Conservation (phyloP, 2,888 invertebrate species). For the Thera britannica region DNA sequence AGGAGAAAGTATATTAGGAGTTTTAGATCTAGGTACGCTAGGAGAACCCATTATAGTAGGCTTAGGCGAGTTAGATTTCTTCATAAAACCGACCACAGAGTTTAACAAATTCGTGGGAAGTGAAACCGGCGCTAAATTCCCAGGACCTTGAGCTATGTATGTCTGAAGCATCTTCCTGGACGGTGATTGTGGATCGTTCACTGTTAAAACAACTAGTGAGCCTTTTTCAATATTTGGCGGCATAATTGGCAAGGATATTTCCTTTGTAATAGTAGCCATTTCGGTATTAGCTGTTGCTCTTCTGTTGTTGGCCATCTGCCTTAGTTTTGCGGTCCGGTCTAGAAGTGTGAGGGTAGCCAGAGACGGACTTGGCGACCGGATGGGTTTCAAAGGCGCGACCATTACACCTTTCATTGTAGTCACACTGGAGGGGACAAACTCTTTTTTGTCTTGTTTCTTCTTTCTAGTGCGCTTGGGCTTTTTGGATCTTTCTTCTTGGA, state of each 20-base stretch:
- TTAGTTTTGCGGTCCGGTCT: not conserved
- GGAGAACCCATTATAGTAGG: constrained; percentile 47
- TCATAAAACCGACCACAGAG: constrained; percentile 74
- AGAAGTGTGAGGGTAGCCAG: constrained; percentile 18
- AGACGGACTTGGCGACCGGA: constrained; percentile 1
- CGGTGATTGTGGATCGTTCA: constrained; percentile 72
- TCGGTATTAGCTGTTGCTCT: constrained; percentile 13
- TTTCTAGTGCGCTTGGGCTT: constrained; percentile 5
- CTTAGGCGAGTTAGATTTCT: constrained; percentile 54
- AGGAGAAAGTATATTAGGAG: constrained; percentile 55
- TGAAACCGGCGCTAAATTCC: constrained; percentile 66
- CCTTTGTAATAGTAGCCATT: constrained; percentile 16
- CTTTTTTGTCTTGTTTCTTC: not conserved
- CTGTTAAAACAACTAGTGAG: constrained; percentile 73
- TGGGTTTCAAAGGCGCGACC: not conserved
- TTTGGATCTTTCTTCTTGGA: constrained; percentile 13
- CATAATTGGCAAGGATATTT: constrained; percentile 34
- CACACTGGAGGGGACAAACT: not conserved
- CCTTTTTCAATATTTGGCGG: constrained; percentile 72
- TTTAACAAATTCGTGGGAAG: constrained; percentile 66
- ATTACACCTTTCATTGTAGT: not conserved
- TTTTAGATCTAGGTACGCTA: constrained; percentile 65
- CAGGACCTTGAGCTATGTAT: constrained; percentile 68
- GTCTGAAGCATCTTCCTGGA: constrained; percentile 77
- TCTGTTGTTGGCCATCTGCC: constrained; percentile 18